Conservation (phyloP, 2,888 invertebrate species). For the Agrochola litura region DNA sequence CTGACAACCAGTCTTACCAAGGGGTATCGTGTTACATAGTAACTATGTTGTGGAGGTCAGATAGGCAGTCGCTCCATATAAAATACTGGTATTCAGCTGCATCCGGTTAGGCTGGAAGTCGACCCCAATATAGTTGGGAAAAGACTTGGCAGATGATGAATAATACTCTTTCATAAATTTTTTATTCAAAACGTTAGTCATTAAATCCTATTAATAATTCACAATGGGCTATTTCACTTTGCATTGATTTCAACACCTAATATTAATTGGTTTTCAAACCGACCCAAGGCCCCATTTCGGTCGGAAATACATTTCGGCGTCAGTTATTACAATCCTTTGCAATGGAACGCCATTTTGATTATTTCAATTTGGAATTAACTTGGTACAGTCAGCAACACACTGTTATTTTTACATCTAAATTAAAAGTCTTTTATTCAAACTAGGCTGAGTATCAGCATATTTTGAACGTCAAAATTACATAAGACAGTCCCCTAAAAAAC, state of each 20-base stretch:
- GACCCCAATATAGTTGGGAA: too few relatives aligned
- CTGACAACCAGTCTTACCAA: too few relatives aligned
- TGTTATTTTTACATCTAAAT: background rate
- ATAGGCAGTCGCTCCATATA: too few relatives aligned
- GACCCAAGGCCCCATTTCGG: slow-evolving; percentile 20
- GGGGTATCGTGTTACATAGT: too few relatives aligned
- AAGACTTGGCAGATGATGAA: too few relatives aligned
- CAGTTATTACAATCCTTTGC: slow-evolving; percentile 31
- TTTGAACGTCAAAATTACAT: background rate
- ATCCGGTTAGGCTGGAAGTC: too few relatives aligned
- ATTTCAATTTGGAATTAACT: slow-evolving; percentile 53
- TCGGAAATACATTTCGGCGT: slow-evolving; percentile 31
- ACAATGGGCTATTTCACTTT: slow-evolving; percentile 10
- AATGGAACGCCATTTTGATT: slow-evolving; percentile 49
- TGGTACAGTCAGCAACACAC: slow-evolving; percentile 13
- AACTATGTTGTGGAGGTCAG: too few relatives aligned
- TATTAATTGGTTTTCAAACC: slow-evolving; percentile 38
- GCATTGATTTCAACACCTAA: slow-evolving; percentile 30
- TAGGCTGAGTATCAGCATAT: background rate
- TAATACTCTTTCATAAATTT: too few relatives aligned
- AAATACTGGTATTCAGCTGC: too few relatives aligned
- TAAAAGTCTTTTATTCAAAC: background rate
- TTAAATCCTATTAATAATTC: slow-evolving; percentile 12
- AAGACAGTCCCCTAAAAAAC: too few relatives aligned
- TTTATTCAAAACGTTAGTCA: background rate